These are phyloP conservation scores for Lerista edwardsae DNA, from an alignment of 2,797 vertebrate species.

Conservation along the genomic window DNA sequence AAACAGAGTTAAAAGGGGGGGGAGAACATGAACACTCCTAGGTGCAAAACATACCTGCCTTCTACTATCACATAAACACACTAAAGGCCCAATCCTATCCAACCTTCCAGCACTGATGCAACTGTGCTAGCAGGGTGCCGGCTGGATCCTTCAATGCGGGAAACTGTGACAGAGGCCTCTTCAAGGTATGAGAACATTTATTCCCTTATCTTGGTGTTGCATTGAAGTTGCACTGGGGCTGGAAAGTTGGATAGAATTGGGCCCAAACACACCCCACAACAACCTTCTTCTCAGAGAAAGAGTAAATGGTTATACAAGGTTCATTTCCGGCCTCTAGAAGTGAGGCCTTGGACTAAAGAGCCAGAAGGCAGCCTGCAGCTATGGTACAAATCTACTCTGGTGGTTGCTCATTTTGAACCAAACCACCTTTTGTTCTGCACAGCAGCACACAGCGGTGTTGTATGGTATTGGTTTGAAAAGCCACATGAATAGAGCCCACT, in stretches of 20 bases:
- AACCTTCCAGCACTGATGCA: no score
- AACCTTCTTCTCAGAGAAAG: conserved; percentile 33
- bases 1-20: neutral
- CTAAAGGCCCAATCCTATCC: no score
- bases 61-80: neutral
- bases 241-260: no score
- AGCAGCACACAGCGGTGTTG: conserved; percentile 4
- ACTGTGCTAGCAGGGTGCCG: no score
- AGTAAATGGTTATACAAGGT: conserved; percentile 42
- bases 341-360: conserved; percentile 35
- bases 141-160: no score
- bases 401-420: conserved; percentile 63
- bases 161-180: no score
- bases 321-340: conserved; percentile 50
- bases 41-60: neutral
- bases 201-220: no score
- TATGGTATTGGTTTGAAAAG: conserved; percentile 45
- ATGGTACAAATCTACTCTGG: conserved; percentile 61
- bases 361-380: conserved; percentile 11
- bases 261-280: no score
- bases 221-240: no score
- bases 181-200: no score
- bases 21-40: neutral
- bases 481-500: conserved; percentile 25
- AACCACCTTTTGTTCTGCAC: conserved; percentile 63